Percentiles rank a stretch among this genome's conserved stretches.
Conservation (phyloP, 2,797 vertebrate species). For the Gobio occitaniae region DNA sequence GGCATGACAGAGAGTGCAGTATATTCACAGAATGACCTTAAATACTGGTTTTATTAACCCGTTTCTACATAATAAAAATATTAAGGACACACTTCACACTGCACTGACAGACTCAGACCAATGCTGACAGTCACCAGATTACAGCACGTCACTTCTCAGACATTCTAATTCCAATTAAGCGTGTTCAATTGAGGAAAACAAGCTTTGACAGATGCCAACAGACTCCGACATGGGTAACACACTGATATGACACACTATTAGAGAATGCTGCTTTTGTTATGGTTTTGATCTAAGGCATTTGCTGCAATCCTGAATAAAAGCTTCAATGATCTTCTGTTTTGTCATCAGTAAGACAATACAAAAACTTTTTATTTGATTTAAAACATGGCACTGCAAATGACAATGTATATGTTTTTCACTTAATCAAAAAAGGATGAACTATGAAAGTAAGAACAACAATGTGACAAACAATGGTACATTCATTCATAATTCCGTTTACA, state of each 20-base stretch:
- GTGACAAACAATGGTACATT: background rate
- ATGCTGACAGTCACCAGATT: background rate
- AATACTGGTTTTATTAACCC: background rate
- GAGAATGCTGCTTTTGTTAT: background rate
- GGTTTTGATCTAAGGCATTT: background rate
- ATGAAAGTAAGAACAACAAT: background rate
- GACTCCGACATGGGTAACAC: no score
- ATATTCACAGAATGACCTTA: background rate
- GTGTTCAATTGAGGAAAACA: background rate
- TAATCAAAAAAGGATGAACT: background rate
- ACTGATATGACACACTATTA: background rate
- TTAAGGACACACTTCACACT: background rate
- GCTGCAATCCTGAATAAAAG: background rate
- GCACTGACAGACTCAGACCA: background rate
- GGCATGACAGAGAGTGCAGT: background rate
- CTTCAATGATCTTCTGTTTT: background rate
- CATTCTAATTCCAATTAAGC: background rate
- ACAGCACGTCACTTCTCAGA: background rate
- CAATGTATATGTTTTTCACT: background rate
- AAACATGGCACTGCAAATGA: background rate
- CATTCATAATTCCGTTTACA: background rate
- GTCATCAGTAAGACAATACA: background rate
- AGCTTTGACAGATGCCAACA: background rate
- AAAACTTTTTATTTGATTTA: background rate
- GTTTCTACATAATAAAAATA: background rate